Evolutionary conservation across 2,888 invertebrate genomes (phyloP).

Genomic region (Tipula lateralis): DNA sequence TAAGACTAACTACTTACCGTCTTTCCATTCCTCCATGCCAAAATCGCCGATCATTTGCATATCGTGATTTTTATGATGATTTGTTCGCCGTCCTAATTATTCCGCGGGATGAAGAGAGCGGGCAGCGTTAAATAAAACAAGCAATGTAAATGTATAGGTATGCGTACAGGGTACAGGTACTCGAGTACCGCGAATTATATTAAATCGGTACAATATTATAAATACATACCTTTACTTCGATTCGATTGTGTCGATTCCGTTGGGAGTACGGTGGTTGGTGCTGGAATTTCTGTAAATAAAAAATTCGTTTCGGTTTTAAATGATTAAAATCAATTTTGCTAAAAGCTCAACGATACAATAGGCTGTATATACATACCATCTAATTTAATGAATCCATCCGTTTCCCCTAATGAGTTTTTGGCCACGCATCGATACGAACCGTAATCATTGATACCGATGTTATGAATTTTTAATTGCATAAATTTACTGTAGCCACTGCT

Average conservation of each 20-base stretch:
- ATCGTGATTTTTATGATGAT: constrained; percentile 50
- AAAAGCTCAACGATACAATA: constrained; percentile 30
- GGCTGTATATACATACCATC: constrained; percentile 68
- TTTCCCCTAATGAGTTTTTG: constrained; percentile 85
- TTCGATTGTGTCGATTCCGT: constrained; percentile 51
- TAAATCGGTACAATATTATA: no score
- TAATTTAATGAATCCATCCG: constrained; percentile 82
- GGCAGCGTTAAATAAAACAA: constrained; percentile 34
- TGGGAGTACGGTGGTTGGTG: constrained; percentile 70
- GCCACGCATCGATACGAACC: constrained; percentile 88
- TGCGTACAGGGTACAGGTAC: background rate
- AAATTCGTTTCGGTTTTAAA: constrained; percentile 29
- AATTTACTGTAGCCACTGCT: constrained; percentile 84
- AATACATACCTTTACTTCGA: constrained; percentile 44
- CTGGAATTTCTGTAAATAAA: constrained; percentile 69
- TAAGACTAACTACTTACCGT: constrained; percentile 45
- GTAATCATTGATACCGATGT: constrained; percentile 72
- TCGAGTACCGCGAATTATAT: no score
- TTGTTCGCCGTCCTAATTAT: constrained; percentile 44
- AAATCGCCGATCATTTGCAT: constrained; percentile 63
- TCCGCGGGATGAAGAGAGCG: background rate
- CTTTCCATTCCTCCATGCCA: constrained; percentile 70
- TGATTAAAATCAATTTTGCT: background rate
- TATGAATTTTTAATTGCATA: constrained; percentile 85
- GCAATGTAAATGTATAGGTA: background rate